Conservation (phyloP, 2,888 invertebrate species). For the Perithous albicinctus region DNA sequence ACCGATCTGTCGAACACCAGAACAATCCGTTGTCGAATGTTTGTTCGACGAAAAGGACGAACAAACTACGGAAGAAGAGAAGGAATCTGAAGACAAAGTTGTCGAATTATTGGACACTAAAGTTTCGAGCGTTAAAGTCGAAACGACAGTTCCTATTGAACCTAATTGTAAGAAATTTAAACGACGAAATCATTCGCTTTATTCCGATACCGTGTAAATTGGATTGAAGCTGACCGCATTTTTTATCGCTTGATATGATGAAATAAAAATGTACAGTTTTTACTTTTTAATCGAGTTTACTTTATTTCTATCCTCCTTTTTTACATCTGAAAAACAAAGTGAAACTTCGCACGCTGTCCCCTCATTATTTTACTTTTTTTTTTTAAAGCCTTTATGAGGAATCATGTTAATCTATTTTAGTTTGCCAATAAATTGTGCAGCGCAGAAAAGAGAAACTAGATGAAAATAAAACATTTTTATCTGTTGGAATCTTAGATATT, state of each 20-base stretch:
- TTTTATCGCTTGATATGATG: neutral
- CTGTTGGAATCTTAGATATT: no score
- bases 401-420: no score
- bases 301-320: neutral
- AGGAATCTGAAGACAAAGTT: slow-evolving; percentile 34
- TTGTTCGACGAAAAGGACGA: slow-evolving; percentile 32
- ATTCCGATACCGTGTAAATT: slow-evolving; percentile 76
- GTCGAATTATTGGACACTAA: neutral
- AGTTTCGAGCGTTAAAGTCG: slow-evolving; percentile 30
- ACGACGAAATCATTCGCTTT: slow-evolving; percentile 84
- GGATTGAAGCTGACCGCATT: neutral
- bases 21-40: slow-evolving; percentile 56
- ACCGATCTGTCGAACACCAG: slow-evolving; percentile 58
- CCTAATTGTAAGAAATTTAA: slow-evolving; percentile 83
- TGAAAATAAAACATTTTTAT: no score
- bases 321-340: no score
- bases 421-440: no score
- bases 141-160: slow-evolving; percentile 59
- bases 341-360: no score
- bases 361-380: no score
- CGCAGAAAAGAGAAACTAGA: no score
- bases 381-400: no score
- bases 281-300: neutral
- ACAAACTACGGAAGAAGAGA: slow-evolving; percentile 18
- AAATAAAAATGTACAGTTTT: slow-evolving; percentile 33